Base-by-base conservation (phyloP, 2,113 vertebrate genomes). In the Cinclus cinclus region DNA sequence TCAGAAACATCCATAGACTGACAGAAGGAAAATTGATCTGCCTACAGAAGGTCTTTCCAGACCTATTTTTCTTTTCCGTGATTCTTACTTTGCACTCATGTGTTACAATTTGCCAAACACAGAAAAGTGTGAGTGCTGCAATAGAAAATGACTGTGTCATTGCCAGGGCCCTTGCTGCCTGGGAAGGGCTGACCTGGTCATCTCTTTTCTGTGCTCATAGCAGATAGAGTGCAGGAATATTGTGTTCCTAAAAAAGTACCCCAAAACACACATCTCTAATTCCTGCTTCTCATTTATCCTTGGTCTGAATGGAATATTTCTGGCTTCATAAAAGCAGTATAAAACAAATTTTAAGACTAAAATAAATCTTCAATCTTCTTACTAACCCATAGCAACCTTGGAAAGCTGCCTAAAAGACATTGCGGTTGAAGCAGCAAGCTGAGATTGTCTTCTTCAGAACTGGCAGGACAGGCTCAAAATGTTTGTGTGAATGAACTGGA, bases 81-180 rank as follows among this genome's bases (percentile, higher is more conserved):
- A 58, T 83, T 90, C 39, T 69, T 42, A 28, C 3, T 60, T 92
- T 58, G 9, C 18, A 37, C 10, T 65, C 49, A 69, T 4, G 4
- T 73, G 30, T 3, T n/a, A 56, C 27, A 71, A 59, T 28, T 49
- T 27, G 62, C 33, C 41, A 81, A 41, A 77, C 10, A 22, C n/a
- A 60, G 5, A 58, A 65, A 44, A 0, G 0, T 59, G 5, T 37
- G 41, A 77, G 11, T 37, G 22, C 5, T 60, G 13, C 11, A 31
- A 3, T 15, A 58, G n/a, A 65, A 80, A 83, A 13, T 27, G 24
- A 0, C 18, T 83, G 4, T 33, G 15, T 19, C 77, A 28, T 25
- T 80, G 21, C 13, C 52, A 46, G 22, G 13, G 12, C 7, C 12
- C 4, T 44, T 73, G 27, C 6, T 50, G 25, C 18, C 23, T 39